Percentiles rank a stretch among this genome's conserved stretches.
These are phyloP conservation scores for Caenorhabditis zanzibari DNA, from an alignment of 2,888 invertebrate species.

Conservation along the genomic window DNA sequence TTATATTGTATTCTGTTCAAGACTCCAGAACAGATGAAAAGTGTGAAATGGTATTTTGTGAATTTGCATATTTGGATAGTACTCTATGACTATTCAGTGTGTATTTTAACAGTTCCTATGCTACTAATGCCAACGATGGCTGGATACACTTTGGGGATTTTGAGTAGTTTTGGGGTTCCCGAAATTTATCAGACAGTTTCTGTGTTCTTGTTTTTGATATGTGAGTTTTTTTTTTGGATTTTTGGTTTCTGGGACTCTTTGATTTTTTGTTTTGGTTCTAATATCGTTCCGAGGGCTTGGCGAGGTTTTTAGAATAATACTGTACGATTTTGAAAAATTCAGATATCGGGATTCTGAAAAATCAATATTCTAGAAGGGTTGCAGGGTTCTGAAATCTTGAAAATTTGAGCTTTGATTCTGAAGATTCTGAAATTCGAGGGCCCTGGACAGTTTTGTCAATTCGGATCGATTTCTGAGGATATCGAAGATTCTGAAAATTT, in stretches of 20 bases:
- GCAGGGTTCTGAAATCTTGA: no score
- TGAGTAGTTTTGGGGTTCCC: not conserved
- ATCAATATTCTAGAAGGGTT: no score
- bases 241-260: no score
- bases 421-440: not conserved
- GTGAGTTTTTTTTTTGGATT: not conserved
- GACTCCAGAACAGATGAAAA: slow-evolving; percentile 30
- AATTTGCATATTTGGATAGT: slow-evolving; percentile 7
- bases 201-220: not conserved
- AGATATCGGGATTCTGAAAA: no score
- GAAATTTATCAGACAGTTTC: not conserved
- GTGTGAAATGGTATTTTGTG: slow-evolving; percentile 36
- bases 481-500: no score
- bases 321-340: no score
- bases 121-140: not conserved
- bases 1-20: slow-evolving; percentile 15
- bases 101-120: slow-evolving; percentile 7
- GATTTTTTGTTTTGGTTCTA: no score
- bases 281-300: no score
- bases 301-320: no score
- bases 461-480: no score
- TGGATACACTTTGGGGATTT: not conserved
- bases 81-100: not conserved
- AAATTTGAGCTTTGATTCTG: no score
- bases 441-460: no score